Evolutionary conservation across 2,888 invertebrate species (phyloP).

Genomic region (Sinopyrophorus schimmeli): DNA sequence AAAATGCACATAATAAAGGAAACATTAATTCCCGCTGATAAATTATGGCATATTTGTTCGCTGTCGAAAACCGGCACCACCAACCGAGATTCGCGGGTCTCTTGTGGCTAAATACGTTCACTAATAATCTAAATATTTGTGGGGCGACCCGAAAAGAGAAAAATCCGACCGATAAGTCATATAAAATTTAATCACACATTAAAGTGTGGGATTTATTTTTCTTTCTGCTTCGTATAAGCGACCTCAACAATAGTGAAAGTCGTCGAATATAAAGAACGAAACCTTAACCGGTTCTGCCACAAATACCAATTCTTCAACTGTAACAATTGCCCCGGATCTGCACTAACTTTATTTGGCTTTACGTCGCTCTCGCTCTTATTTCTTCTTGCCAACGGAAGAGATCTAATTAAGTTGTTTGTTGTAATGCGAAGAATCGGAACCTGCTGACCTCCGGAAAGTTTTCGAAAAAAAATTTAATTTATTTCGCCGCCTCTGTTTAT

Average conservation of each 20-base stretch:
- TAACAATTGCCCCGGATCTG: conserved; percentile 39
- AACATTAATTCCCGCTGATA: too few relatives aligned
- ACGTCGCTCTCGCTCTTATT: neutral
- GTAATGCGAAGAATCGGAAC: conserved; percentile 4
- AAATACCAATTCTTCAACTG: conserved; percentile 46
- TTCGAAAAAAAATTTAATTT: conserved; percentile 23
- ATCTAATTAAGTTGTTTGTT: too few relatives aligned
- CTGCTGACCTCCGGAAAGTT: conserved; percentile 1
- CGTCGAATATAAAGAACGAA: conserved; percentile 43
- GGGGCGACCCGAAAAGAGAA: neutral
- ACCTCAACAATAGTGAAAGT: conserved; percentile 46
- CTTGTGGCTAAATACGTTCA: conserved; percentile 8
- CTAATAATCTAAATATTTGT: conserved; percentile 2
- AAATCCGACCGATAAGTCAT: conserved; percentile 3
- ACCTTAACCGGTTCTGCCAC: conserved; percentile 43
- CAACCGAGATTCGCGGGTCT: conserved; percentile 17
- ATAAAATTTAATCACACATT: too few relatives aligned
- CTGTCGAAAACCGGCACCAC: conserved; percentile 14
- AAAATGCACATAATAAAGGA: too few relatives aligned
- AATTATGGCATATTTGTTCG: conserved; percentile 15
- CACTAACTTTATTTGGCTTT: conserved; percentile 3
- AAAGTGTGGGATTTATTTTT: too few relatives aligned
- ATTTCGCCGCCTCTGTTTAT: conserved; percentile 24
- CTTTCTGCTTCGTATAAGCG: too few relatives aligned
- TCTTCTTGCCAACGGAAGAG: neutral